These are phyloP conservation scores for Cheilosia variabilis DNA, from an alignment of 2,888 invertebrate species.

Conservation along the genomic window DNA sequence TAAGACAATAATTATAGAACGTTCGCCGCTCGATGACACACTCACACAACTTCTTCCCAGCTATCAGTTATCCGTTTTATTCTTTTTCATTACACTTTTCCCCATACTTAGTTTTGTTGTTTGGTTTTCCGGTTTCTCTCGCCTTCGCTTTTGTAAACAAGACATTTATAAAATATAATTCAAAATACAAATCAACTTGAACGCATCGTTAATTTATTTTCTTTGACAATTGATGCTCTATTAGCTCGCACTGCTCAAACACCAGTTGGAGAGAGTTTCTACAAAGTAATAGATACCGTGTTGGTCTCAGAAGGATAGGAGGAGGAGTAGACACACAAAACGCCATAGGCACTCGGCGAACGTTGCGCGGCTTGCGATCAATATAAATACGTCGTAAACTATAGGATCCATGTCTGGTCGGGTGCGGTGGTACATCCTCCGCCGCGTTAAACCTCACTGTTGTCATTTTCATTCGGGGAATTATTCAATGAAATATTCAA, in stretches of 20 bases:
- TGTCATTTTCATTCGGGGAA: slow-evolving; percentile 11
- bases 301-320: slow-evolving; percentile 24
- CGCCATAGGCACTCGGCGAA: not conserved
- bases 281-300: slow-evolving; percentile 20
- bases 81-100: too few relatives aligned
- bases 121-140: slow-evolving; percentile 8
- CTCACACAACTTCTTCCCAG: too few relatives aligned
- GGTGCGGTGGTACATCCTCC: not conserved
- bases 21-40: too few relatives aligned
- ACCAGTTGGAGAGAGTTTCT: not conserved
- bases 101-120: too few relatives aligned
- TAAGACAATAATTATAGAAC: too few relatives aligned
- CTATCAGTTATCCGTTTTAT: too few relatives aligned
- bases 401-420: slow-evolving; percentile 24
- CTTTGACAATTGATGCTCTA: slow-evolving; percentile 41
- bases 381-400: slow-evolving; percentile 40
- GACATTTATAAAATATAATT: slow-evolving; percentile 21
- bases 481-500: slow-evolving; percentile 35
- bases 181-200: slow-evolving; percentile 26
- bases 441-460: slow-evolving; percentile 7
- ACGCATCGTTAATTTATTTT: slow-evolving; percentile 39
- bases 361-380: slow-evolving; percentile 22
- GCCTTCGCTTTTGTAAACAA: slow-evolving; percentile 23
- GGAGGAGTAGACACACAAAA: not conserved
- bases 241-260: slow-evolving; percentile 12